Conservation (phyloP, 2,113 vertebrate genomes). For the Monarcha castaneiventris region DNA sequence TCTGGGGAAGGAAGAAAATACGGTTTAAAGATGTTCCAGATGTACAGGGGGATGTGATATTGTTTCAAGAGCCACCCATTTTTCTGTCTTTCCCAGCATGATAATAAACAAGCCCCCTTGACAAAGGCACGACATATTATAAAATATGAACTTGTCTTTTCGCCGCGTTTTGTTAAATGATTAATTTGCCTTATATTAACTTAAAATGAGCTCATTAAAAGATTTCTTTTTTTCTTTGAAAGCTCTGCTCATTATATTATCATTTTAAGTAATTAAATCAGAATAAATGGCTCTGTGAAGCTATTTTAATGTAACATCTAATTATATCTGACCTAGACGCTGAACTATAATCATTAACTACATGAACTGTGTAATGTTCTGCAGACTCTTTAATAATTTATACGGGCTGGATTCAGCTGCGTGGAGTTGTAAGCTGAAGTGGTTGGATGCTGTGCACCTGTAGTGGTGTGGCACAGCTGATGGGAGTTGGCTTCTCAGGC, state of each 20-base stretch:
- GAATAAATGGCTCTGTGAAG: conserved; percentile 88
- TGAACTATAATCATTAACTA: conserved; percentile 92
- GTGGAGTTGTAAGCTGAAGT: conserved; percentile 30
- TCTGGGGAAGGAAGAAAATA: background rate
- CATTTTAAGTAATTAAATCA: conserved; percentile 92
- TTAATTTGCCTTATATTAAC: conserved; percentile 80
- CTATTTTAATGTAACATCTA: conserved; percentile 88
- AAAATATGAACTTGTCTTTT: conserved; percentile 61
- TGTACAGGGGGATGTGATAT: background rate
- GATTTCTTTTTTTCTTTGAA: conserved; percentile 74
- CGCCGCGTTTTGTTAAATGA: conserved; percentile 67
- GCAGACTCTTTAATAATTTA: conserved; percentile 86
- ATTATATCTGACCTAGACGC: conserved; percentile 92
- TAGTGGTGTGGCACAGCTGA: background rate
- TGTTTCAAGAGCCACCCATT: background rate
- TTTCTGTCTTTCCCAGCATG: background rate
- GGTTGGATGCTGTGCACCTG: conserved; percentile 56
- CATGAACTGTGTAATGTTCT: conserved; percentile 87
- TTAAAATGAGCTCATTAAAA: conserved; percentile 78
- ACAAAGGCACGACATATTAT: conserved; percentile 34
- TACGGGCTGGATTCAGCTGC: conserved; percentile 73
- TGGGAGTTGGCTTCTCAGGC: background rate
- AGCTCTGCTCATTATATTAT: conserved; percentile 81
- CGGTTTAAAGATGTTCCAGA: conserved; percentile 13
- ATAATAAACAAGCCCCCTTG: background rate